phyloP scores from a whole-genome alignment of 2,797 vertebrate species.

The Crypturellus tataupa region DNA sequence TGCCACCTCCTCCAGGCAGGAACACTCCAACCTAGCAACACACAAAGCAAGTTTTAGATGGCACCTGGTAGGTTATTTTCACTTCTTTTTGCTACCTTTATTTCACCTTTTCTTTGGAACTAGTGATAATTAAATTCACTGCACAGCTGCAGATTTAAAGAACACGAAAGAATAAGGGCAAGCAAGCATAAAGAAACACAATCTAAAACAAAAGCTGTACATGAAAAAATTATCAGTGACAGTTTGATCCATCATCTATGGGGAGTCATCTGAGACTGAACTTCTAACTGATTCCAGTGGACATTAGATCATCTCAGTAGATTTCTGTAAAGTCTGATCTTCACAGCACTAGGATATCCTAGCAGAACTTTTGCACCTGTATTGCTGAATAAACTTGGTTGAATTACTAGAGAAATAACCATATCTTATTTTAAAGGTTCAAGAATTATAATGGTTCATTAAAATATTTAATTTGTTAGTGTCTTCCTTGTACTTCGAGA shows the following conservation, averaged over 20 bases:
- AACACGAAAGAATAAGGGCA: neutral
- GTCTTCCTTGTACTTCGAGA: conserved; percentile 2
- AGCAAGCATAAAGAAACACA: neutral
- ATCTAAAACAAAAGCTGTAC: neutral
- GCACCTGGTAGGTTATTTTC: neutral
- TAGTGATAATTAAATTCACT: neutral
- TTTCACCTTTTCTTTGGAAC: conserved; percentile 48
- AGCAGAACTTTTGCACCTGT: neutral
- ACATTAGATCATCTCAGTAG: neutral
- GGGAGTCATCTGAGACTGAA: neutral
- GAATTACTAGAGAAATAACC: neutral
- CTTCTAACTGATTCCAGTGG: neutral
- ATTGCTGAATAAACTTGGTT: neutral
- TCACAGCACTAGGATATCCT: neutral
- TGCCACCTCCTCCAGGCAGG: neutral
- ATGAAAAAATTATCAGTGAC: neutral
- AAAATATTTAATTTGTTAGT: conserved; percentile 30
- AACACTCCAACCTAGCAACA: neutral
- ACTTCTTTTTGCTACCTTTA: conserved; percentile 24
- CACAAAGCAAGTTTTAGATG: neutral
- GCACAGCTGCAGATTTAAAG: neutral
- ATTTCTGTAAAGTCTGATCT: neutral
- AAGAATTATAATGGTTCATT: neutral
- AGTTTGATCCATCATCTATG: neutral
- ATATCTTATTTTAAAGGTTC: neutral